Percentiles rank a stretch among this genome's conserved stretches.
Conservation (phyloP, 2,113 vertebrate genomes). For the Toxotes chatareus region DNA sequence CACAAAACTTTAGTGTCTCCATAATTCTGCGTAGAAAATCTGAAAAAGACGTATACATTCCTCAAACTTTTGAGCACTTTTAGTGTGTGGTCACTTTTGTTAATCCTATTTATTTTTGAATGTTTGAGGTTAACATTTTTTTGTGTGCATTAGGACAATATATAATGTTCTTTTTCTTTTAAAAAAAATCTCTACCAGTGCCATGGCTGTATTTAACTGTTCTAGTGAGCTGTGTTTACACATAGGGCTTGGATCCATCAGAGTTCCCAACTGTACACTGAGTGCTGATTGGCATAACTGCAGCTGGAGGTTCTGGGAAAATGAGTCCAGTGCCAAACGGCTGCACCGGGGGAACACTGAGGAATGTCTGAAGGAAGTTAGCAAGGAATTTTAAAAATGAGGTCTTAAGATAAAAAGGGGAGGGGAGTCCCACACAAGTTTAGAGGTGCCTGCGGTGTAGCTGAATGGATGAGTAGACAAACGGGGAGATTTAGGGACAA, state of each 20-base stretch:
- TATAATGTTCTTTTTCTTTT: neutral
- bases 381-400: slow-evolving; percentile 70
- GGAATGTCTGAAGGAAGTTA: slow-evolving; percentile 81
- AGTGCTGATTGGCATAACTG: slow-evolving; percentile 54
- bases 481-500: slow-evolving; percentile 38
- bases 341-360: slow-evolving; percentile 70
- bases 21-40: neutral
- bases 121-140: neutral
- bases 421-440: slow-evolving; percentile 41
- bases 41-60: neutral
- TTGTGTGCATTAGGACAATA: neutral
- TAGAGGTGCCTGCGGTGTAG: slow-evolving; percentile 57
- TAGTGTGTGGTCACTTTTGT: neutral
- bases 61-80: neutral
- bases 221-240: slow-evolving; percentile 1
- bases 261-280: neutral
- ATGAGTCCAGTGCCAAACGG: slow-evolving; percentile 71
- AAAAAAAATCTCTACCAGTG: neutral
- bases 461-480: slow-evolving; percentile 59
- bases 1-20: slow-evolving; percentile 1
- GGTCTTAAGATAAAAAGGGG: slow-evolving; percentile 48
- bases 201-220: neutral
- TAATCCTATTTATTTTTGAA: neutral
- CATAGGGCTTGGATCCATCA: neutral
- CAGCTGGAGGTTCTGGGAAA: slow-evolving; percentile 78